Percentiles rank a stretch among this genome's conserved stretches.
Evolutionary conservation across 2,888 invertebrate species (phyloP).

Genomic region (Lasioglossum marginatum): DNA sequence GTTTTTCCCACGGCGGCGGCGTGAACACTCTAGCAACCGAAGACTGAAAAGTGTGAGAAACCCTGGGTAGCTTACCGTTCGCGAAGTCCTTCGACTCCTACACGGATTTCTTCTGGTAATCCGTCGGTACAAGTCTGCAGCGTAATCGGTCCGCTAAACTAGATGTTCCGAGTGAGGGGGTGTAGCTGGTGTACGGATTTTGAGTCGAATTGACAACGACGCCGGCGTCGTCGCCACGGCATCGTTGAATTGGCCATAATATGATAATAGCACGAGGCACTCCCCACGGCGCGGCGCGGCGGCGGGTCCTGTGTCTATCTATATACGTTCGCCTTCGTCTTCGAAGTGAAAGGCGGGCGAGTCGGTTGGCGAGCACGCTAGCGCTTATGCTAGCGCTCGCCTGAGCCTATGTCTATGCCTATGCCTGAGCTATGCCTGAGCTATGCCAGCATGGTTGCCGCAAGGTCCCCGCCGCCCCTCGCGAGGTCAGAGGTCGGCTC

Average conservation of each 20-base stretch:
- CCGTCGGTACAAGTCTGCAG: neutral
- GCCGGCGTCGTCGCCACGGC: constrained; percentile 54
- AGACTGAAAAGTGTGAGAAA: constrained; percentile 28
- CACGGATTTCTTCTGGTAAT: constrained; percentile 5
- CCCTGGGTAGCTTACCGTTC: constrained; percentile 13
- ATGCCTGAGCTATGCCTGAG: constrained; percentile 64
- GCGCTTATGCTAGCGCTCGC: constrained; percentile 62
- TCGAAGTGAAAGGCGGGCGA: constrained; percentile 83
- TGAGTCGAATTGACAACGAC: constrained; percentile 35
- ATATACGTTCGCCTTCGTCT: constrained; percentile 74
- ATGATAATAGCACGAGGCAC: constrained; percentile 81
- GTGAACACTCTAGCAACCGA: neutral
- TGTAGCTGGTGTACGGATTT: constrained; percentile 10
- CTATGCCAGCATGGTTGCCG: constrained; percentile 74
- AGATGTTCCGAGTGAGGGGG: neutral
- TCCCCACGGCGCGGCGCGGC: constrained; percentile 69
- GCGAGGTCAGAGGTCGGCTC: constrained; percentile 82
- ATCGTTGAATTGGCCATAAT: constrained; percentile 77
- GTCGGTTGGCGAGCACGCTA: constrained; percentile 69
- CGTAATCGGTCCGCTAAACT: neutral
- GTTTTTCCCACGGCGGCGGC: constrained; percentile 34
- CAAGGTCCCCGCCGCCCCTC: constrained; percentile 81
- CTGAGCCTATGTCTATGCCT: constrained; percentile 66
- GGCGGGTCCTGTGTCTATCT: constrained; percentile 73
- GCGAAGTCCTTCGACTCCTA: constrained; percentile 5